phyloP scores from a whole-genome alignment of 2,113 vertebrate genomes.

The Malurus melanocephalus region DNA sequence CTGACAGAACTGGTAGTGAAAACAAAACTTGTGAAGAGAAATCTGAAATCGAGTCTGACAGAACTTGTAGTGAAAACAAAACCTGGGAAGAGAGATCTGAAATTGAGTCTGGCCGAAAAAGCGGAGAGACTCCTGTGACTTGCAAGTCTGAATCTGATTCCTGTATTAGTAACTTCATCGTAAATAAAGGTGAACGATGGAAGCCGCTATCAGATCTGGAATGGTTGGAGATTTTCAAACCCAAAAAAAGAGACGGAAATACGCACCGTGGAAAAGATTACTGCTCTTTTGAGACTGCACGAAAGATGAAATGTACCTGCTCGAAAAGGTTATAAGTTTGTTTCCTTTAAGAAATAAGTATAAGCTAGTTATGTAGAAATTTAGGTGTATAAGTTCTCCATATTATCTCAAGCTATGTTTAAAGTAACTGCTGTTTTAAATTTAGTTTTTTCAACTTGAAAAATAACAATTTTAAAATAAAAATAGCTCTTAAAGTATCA shows the following conservation, averaged over 20 bases:
- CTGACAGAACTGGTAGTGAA: background rate
- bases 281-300: background rate
- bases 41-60: background rate
- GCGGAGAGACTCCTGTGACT: background rate
- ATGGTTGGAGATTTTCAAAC: conserved; percentile 69
- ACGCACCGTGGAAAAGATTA: background rate
- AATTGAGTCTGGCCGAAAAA: background rate
- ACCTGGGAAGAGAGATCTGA: background rate
- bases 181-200: background rate
- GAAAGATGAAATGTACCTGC: background rate
- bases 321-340: conserved; percentile 31
- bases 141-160: background rate
- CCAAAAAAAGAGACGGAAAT: background rate
- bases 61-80: background rate
- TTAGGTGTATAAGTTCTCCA: background rate
- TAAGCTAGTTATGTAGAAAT: background rate
- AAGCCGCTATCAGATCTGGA: conserved; percentile 37
- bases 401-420: background rate
- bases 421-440: background rate
- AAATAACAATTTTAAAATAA: background rate
- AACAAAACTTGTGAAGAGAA: background rate
- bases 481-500: background rate
- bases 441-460: background rate
- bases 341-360: background rate
- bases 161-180: background rate